Base-by-base conservation (phyloP, 2,797 vertebrate genomes). In the Clarias laeviceps region DNA sequence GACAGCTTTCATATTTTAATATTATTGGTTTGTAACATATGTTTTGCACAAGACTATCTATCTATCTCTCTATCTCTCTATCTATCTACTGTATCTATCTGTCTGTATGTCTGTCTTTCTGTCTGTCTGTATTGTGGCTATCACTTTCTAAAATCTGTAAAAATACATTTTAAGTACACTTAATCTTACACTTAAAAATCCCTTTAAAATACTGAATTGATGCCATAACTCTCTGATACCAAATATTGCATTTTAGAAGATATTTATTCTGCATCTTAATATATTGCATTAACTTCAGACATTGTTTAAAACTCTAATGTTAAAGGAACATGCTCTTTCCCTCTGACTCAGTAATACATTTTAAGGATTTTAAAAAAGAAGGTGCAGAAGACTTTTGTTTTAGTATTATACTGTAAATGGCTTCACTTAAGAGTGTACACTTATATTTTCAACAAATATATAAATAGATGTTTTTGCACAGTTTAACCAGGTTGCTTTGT, bases 61-160 rank as follows among this genome's bases (percentile, higher is more conserved):
- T 45, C 45, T 11, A 32, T 34, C 54, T 77, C 22, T 59, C 27
- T 68, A 18, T 37, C 66, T 34, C 8, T 37, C 66, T 69, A 7
- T 69, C 66, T 69, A 2, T 65, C 27, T 65, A 5, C n/a, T n/a
- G n/a, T 50, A 70, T 70, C 68, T 70, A 45, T 72, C 69, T 72
- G 3, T 37, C 37, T 37, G 0, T 37, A 37, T 37, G n/a, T n/a
- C n/a, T n/a, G n/a, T n/a, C n/a, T n/a, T n/a, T 70, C 68, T 70
- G n/a, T 72, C 69, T 72, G 3, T 37, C 37, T 37, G 0, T 37
- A 37, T 37, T 37, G 2, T 65, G 5, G 29, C 15, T 15, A 32
- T 66, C 65, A 32, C 32, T 22, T 37, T 69, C 20, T 69, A 29
- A 27, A 18, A 32, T 27, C 0, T 32, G 2, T 29, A 20, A 66